phyloP scores from a whole-genome alignment of 2,113 vertebrate genomes.

The Phyllostomus discolor region DNA sequence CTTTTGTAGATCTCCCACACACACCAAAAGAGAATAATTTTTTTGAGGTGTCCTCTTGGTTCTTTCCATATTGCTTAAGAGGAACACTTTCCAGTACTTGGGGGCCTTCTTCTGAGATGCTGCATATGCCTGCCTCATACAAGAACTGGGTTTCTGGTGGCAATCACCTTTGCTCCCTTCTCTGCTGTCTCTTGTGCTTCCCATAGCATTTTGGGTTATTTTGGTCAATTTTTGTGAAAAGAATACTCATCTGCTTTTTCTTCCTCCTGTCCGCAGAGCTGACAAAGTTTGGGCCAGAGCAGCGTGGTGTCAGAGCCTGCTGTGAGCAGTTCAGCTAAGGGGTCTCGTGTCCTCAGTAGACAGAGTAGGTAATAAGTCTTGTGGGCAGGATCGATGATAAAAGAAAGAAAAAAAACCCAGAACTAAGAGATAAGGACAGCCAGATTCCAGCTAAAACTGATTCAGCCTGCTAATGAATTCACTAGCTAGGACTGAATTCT shows the following conservation, averaged over 20 bases:
- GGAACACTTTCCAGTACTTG: not conserved
- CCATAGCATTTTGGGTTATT: not conserved
- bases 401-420: not conserved
- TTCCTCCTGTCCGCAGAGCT: not conserved
- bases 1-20: not conserved
- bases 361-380: constrained; percentile 25
- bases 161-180: not conserved
- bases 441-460: constrained; percentile 4
- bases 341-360: not conserved
- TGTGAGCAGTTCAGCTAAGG: not conserved
- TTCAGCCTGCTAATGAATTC: constrained; percentile 44
- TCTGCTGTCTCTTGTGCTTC: not conserved
- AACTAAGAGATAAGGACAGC: constrained; percentile 10
- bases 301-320: not conserved
- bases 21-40: not conserved
- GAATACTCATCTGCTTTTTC: not conserved
- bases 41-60: not conserved
- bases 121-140: too few species aligned
- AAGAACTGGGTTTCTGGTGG: not conserved
- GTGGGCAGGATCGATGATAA: constrained; percentile 19
- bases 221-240: not conserved
- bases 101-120: not conserved
- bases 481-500: constrained; percentile 19
- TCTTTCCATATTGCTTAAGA: not conserved
- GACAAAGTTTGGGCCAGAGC: not conserved